Evolutionary conservation across 2,888 invertebrate species (phyloP).

Genomic region (Fabriciana adippe): DNA sequence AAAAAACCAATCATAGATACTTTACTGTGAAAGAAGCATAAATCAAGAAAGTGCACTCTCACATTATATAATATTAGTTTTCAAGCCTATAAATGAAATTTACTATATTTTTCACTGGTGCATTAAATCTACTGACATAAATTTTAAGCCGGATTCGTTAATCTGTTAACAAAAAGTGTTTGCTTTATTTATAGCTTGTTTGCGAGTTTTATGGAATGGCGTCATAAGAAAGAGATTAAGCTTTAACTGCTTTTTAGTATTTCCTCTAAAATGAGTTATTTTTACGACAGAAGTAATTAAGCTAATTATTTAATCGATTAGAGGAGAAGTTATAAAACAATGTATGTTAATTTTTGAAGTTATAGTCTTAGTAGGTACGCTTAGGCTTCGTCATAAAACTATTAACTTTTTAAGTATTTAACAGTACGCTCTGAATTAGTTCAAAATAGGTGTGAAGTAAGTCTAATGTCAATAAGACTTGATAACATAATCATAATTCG

Average conservation of each 20-base stretch:
- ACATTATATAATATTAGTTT: neutral
- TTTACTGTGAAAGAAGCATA: too few species aligned
- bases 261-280: neutral
- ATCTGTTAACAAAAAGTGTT: constrained; percentile 2
- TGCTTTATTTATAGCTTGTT: constrained; percentile 7
- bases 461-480: constrained; percentile 13
- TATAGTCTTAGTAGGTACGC: too few species aligned
- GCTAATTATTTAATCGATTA: too few species aligned
- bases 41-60: too few species aligned
- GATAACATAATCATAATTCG: constrained; percentile 34
- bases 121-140: neutral
- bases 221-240: neutral
- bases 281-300: neutral
- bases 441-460: constrained; percentile 10
- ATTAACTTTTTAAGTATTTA: too few species aligned
- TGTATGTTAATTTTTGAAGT: too few species aligned
- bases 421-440: neutral
- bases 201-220: constrained; percentile 1
- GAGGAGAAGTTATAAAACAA: too few species aligned
- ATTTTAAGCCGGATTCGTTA: neutral
- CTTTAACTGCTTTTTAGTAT: neutral
- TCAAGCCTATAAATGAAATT: neutral
- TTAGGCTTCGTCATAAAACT: too few species aligned
- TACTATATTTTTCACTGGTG: neutral
- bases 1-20: too few species aligned